These are phyloP conservation scores for Piliocolobus tephrosceles DNA, from an alignment of 2,113 vertebrate species.

Conservation along the genomic window DNA sequence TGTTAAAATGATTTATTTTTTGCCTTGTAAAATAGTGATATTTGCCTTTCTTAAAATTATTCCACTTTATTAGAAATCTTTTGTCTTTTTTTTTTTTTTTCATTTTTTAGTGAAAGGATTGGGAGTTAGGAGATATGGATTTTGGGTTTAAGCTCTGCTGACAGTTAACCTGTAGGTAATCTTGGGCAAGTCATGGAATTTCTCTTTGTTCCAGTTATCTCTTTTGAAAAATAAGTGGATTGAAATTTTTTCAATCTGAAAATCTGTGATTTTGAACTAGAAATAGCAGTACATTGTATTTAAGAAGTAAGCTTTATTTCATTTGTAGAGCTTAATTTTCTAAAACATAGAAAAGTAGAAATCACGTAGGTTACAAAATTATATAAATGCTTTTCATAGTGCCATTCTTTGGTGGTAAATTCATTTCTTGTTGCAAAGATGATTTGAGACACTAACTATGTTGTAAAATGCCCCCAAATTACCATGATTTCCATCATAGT, in stretches of 20 bases:
- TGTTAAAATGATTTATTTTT: not conserved
- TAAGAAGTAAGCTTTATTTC: not conserved
- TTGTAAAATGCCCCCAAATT: not conserved
- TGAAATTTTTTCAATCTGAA: not conserved
- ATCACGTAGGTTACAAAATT: not conserved
- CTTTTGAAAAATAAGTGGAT: not conserved
- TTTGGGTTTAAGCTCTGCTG: not conserved
- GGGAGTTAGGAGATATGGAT: not conserved
- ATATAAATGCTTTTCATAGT: not conserved
- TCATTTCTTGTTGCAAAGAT: constrained; percentile 23
- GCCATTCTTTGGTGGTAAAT: not conserved
- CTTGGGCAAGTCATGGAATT: constrained; percentile 13
- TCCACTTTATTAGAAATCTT: not conserved
- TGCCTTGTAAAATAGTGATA: not conserved
- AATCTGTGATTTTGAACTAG: constrained; percentile 48
- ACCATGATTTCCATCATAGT: not conserved
- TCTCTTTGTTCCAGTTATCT: constrained; percentile 7
- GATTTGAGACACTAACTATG: constrained; percentile 1
- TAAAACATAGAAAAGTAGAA: constrained; percentile 38
- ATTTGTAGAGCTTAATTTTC: constrained; percentile 24
- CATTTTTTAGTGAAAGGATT: not conserved
- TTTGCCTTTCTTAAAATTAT: constrained; percentile 33
- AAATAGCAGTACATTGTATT: not conserved
- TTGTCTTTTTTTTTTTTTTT: not conserved
- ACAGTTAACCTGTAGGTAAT: not conserved